A percentile compares a stretch with the other conserved stretches of the same genome.
Conservation (phyloP, 2,797 vertebrate genomes). For the Antrozous pallidus region DNA sequence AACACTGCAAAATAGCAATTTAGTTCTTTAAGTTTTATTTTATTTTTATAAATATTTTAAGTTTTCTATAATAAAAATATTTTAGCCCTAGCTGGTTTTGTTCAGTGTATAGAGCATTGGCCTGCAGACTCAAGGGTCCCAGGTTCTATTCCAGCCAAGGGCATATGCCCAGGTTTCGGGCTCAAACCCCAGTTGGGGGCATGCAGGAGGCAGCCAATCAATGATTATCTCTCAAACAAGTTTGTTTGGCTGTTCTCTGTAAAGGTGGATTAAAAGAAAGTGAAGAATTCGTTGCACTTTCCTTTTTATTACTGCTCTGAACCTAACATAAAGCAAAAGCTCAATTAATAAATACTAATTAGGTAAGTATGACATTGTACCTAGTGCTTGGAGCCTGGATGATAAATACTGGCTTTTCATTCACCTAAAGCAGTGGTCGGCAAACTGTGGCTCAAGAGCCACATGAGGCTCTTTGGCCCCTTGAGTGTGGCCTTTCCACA, state of each 20-base stretch:
- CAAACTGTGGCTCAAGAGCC: too few relatives aligned
- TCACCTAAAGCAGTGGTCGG: neutral
- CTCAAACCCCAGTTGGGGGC: too few relatives aligned
- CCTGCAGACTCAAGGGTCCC: too few relatives aligned
- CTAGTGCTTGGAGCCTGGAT: neutral
- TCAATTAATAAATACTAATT: neutral
- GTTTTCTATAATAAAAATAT: neutral
- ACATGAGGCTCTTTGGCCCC: too few relatives aligned
- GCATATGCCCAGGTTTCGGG: too few relatives aligned
- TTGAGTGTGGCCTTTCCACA: too few relatives aligned
- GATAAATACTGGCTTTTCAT: neutral
- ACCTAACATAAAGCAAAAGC: neutral
- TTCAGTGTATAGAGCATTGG: too few relatives aligned
- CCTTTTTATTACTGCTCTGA: neutral
- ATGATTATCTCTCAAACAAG: too few relatives aligned
- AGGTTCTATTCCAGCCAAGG: too few relatives aligned
- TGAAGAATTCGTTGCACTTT: neutral
- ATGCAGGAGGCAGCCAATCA: too few relatives aligned
- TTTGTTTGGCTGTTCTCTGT: neutral
- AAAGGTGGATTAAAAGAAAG: neutral
- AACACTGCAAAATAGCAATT: neutral
- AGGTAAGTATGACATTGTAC: neutral
- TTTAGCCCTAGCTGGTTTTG: neutral
- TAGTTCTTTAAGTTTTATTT: neutral
- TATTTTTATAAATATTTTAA: neutral